Evolutionary conservation across 2,113 vertebrate species (phyloP), one percentile per base, ranked within the genome.

Genomic region (Noctilio leporinus): DNA sequence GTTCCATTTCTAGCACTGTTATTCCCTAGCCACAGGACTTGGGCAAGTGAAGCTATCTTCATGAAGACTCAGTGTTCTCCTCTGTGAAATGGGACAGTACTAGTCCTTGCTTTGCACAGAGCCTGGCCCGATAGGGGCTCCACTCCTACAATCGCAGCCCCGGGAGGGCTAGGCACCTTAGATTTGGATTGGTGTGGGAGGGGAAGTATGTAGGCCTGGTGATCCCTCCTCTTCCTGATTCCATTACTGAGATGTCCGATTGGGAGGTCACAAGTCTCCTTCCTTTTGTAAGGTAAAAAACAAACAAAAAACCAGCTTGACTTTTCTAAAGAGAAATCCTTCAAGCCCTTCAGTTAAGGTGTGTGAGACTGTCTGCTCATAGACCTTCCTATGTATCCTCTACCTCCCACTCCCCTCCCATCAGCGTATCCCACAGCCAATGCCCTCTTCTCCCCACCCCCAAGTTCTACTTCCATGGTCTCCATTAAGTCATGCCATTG

Each of bases 141-240:
- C 0, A 0, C 35, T 22, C 19, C 7, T 30, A 8, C 0, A 0
- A 16, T 3, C 17, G 22, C 38, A 45, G 49, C 47, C 4, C 26
- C 15, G 4, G n/a, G 20, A 0, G 2, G 55, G 28, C 1, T 16
- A 33, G 49, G 22, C 16, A 17, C 20, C 28, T 43, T 45, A 43
- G 47, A 17, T 73, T 17, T n/a, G 78, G 43, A 49, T 43, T 64
- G 12, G 49, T 19, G 15, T 24, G 67, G 17, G 10, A 26, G 9
- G 15, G 28, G 20, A 9, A 4, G 1, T 22, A 7, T 8, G 26
- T 5, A 28, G 59, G n/a, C 12, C 2, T 15, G 24, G 15, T 10
- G 7, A 65, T 3, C 15, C 0, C 35, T 49, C 87, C 55, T 28
- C 33, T 43, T 24, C 17, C 33, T 75, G 10, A 12, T 57, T 77